Base-by-base conservation (phyloP, 53 echinoderm and acorn worm species). In the Echinarachnius parma region DNA sequence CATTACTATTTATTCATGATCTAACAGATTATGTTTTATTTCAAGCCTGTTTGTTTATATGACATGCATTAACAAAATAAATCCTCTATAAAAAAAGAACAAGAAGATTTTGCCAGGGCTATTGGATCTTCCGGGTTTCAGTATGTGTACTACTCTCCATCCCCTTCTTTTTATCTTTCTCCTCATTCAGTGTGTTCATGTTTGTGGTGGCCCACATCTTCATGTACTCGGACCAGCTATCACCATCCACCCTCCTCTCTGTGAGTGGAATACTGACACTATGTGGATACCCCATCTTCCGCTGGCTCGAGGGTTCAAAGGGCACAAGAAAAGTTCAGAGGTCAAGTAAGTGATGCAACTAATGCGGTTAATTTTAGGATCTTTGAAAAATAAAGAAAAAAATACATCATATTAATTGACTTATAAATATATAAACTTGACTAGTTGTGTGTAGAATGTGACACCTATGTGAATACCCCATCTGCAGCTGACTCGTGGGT, bases 151-250 rank as follows among this genome's bases (percentile, higher is more conserved):
- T 69, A 4, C 13, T 42, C 48, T 46, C 28, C n/a, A n/a, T n/a
- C n/a, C n/a, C n/a, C n/a, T n/a, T n/a, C n/a, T n/a, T n/a, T n/a
- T n/a, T n/a, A n/a, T 11, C 22, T 59, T 33, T 20, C 46, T 27
- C 42, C 13, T 39, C 42, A 7, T 31, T 44, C 77, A 94, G 95
- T 53, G 82, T 90, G 52, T 94, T 84, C 48, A 13, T 90, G 25
- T 90, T 90, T 54, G 84, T 94, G 27, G 95, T 94, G 19, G 21
- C 81, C 11, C 87, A 78, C 46, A 60, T 90, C 45, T 81, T 80
- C 46, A 87, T 94, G 90, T 62, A 85, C 15, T 59, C 32, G 32
- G 84, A 61, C 5, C 53, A 61, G 20, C 58, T 87, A 9, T 42
- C 78, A 9, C 95, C 95, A 18, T 60, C 68, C 27, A 65, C 39